Evolutionary conservation across 2,888 invertebrate genomes (phyloP).

Genomic region (Smittia sp.): DNA sequence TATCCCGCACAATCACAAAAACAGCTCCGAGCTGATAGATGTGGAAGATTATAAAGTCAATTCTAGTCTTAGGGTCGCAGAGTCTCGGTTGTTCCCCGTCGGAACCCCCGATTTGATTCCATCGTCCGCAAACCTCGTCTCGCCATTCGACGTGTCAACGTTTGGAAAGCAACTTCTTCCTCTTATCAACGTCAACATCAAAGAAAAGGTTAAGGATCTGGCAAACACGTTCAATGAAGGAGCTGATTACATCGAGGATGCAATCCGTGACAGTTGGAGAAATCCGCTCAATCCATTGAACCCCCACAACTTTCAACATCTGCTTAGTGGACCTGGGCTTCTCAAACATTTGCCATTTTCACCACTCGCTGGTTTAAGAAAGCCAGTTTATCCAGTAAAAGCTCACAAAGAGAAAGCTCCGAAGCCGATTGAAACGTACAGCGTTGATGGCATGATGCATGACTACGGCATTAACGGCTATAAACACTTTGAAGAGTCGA

Average conservation of each 20-base stretch:
- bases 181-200: not conserved
- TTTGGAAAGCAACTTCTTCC: conserved; percentile 28
- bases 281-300: conserved; percentile 29
- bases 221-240: not conserved
- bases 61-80: conserved; percentile 6
- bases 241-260: conserved; percentile 20
- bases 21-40: not conserved
- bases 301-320: conserved; percentile 4
- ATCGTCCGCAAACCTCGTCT: not conserved
- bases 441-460: conserved; percentile 22
- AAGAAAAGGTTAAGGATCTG: too few species aligned
- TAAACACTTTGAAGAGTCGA: conserved; percentile 42
- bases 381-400: not conserved
- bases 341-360: conserved; percentile 1
- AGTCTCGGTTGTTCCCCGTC: conserved; percentile 20
- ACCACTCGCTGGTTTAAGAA: not conserved
- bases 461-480: conserved; percentile 37
- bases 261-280: conserved; percentile 31
- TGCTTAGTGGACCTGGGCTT: not conserved
- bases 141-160: conserved; percentile 25
- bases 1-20: conserved; percentile 13
- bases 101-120: not conserved
- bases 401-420: conserved; percentile 4
- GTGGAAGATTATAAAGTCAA: not conserved
- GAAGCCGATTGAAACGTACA: not conserved